Conservation (phyloP, 1,140 invertebrate species). For the Musca vetustissima region DNA sequence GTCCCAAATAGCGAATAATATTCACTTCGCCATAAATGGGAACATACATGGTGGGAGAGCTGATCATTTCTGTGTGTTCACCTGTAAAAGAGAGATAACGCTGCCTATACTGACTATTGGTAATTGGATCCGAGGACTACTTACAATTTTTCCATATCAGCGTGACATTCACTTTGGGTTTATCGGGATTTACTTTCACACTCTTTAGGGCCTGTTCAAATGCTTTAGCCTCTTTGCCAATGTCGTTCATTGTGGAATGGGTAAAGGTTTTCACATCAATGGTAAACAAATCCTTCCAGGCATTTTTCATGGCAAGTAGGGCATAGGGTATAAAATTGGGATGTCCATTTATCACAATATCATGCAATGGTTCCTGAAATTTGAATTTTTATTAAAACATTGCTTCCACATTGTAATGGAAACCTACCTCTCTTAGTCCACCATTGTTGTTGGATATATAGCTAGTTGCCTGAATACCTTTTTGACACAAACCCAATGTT, state of each 20-base stretch:
- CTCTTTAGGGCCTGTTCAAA: constrained; percentile 46
- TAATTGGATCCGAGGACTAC: constrained; percentile 7
- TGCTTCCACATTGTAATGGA: background rate
- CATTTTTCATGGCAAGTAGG: constrained; percentile 49
- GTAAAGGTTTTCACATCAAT: constrained; percentile 52
- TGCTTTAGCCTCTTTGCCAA: constrained; percentile 42
- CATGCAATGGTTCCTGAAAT: constrained; percentile 44
- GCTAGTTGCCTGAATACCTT: constrained; percentile 37
- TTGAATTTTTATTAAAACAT: background rate
- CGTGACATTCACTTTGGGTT: constrained; percentile 47
- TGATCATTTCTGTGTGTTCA: constrained; percentile 55
- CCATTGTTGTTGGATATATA: constrained; percentile 39
- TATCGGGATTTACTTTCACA: constrained; percentile 32
- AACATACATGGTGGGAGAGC: constrained; percentile 53
- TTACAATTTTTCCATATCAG: constrained; percentile 55
- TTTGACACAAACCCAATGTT: constrained; percentile 43
- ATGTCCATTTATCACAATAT: constrained; percentile 53
- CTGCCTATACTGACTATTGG: background rate
- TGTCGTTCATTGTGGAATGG: constrained; percentile 52
- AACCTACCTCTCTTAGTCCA: constrained; percentile 42
- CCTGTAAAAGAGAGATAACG: constrained; percentile 31
- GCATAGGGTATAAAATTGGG: constrained; percentile 55
- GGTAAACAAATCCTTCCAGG: constrained; percentile 45
- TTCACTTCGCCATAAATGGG: constrained; percentile 55
- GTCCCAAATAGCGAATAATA: constrained; percentile 51